Conservation (phyloP, 2,113 vertebrate genomes). For the Hylia prasina region DNA sequence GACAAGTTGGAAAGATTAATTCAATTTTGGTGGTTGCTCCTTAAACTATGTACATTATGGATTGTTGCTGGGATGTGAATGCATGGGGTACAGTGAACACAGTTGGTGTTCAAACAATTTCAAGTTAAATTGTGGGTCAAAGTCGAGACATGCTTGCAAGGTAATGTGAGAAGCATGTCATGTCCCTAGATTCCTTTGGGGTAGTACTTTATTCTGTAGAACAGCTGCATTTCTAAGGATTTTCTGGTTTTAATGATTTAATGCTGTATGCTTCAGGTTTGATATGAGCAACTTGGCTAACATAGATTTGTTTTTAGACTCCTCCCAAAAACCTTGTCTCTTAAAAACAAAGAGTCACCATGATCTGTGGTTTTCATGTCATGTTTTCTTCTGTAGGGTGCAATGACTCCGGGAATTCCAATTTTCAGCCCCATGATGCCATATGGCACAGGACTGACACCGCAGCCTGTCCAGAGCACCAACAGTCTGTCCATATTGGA, state of each 20-base stretch:
- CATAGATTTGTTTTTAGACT: background rate
- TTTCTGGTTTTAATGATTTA: background rate
- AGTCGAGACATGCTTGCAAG: background rate
- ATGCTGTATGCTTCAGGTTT: background rate
- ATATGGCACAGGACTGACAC: slow-evolving; percentile 93
- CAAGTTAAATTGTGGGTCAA: background rate
- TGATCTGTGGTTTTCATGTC: background rate
- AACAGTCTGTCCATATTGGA: slow-evolving; percentile 91
- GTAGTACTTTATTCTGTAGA: background rate
- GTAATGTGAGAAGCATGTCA: background rate
- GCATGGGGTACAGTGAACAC: background rate
- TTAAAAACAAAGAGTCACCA: background rate
- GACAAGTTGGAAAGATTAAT: background rate
- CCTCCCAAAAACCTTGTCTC: background rate
- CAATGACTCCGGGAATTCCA: slow-evolving; percentile 91
- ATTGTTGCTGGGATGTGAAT: background rate
- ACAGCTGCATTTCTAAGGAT: background rate
- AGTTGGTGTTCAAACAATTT: background rate
- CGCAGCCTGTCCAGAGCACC: slow-evolving; percentile 92
- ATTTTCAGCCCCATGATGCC: slow-evolving; percentile 99
- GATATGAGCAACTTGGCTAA: background rate
- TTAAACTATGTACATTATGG: background rate
- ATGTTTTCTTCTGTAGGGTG: slow-evolving; percentile 72
- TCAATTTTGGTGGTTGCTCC: background rate
- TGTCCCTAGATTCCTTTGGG: background rate